A percentile compares a stretch with the other conserved stretches of the same genome.
Conservation (phyloP, 2,797 vertebrate genomes). For the Rhadinocentrus ornatus region DNA sequence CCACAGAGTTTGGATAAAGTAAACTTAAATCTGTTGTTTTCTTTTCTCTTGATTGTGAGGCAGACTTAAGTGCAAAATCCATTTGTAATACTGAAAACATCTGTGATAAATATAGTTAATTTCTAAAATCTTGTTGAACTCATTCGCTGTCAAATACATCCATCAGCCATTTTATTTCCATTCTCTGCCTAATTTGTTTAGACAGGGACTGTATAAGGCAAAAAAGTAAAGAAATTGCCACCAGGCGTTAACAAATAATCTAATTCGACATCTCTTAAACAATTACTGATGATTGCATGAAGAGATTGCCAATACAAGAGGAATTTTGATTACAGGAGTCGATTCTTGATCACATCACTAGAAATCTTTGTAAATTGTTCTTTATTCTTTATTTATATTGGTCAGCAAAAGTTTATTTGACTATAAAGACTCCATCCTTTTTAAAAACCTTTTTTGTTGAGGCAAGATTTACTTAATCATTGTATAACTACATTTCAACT, state of each 20-base stretch:
- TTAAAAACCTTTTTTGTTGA: constrained; percentile 6
- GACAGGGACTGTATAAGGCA: not conserved
- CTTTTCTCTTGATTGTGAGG: not conserved
- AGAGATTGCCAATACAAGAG: not conserved
- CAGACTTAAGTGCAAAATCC: not conserved
- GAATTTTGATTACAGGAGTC: not conserved
- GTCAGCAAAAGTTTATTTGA: not conserved
- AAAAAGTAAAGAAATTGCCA: not conserved
- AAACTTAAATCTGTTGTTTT: constrained; percentile 8
- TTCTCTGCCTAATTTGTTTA: constrained; percentile 15
- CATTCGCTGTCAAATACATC: constrained; percentile 1
- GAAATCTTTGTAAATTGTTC: constrained; percentile 10
- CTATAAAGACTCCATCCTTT: not conserved
- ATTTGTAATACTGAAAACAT: constrained; percentile 27
- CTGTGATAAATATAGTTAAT: constrained; percentile 2
- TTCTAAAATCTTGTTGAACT: not conserved
- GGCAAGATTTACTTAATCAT: constrained; percentile 45
- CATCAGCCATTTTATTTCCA: not conserved
- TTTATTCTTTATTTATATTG: not conserved
- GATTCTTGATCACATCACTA: not conserved
- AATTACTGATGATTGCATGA: not conserved
- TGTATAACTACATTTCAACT: constrained; percentile 36
- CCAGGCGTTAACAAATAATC: not conserved
- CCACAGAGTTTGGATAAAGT: constrained; percentile 27
- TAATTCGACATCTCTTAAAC: not conserved